A percentile compares a stretch with the other conserved stretches of the same genome.
Conservation (phyloP, 2,888 invertebrate genomes). For the Diarsia brunnea region DNA sequence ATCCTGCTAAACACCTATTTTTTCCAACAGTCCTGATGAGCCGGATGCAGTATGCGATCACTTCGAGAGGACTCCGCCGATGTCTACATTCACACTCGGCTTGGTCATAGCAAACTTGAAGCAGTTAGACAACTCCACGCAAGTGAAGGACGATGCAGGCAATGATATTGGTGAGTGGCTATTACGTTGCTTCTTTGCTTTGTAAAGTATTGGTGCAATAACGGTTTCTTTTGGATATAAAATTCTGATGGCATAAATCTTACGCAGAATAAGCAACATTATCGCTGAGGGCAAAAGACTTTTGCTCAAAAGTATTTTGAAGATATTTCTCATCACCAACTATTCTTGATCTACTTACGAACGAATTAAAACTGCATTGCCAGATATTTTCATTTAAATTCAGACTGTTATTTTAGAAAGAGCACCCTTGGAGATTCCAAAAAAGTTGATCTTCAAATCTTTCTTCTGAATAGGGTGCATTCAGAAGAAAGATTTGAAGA, state of each 20-base stretch:
- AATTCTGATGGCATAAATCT: not conserved
- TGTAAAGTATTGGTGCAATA: not conserved
- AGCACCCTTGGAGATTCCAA: not conserved
- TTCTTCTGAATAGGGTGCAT: not conserved
- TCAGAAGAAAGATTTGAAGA: no score
- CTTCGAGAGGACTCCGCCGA: slow-evolving; percentile 93
- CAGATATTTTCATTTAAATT: not conserved
- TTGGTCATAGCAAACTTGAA: slow-evolving; percentile 93
- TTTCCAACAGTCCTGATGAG: slow-evolving; percentile 85
- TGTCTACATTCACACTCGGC: slow-evolving; percentile 94
- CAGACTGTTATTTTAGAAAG: not conserved
- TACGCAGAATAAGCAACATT: not conserved
- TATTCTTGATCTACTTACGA: not conserved
- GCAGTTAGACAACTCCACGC: slow-evolving; percentile 77
- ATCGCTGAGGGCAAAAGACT: not conserved
- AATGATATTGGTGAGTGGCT: slow-evolving; percentile 78
- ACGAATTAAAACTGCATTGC: not conserved
- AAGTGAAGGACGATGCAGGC: slow-evolving; percentile 77
- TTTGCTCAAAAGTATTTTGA: not conserved
- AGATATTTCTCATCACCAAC: not conserved
- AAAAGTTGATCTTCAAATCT: not conserved
- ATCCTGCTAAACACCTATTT: not conserved
- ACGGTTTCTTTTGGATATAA: not conserved
- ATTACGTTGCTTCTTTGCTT: not conserved
- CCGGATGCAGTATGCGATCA: slow-evolving; percentile 92